These are phyloP conservation scores for Chrysolophus pictus DNA, from an alignment of 2,797 vertebrate genomes.

Conservation along the genomic window DNA sequence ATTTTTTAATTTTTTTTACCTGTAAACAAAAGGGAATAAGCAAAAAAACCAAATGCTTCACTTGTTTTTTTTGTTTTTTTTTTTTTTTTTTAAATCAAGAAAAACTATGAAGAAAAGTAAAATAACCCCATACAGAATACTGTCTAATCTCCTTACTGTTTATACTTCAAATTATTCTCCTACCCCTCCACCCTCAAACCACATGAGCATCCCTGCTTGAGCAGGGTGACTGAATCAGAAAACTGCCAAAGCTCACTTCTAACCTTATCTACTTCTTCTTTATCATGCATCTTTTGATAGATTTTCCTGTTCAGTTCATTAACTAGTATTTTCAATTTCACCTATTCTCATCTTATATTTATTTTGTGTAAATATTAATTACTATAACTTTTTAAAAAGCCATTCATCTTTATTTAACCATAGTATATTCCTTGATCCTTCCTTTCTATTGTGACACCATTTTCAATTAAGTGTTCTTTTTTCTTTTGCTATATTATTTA, in stretches of 20 bases:
- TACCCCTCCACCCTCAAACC: background rate
- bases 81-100: background rate
- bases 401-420: background rate
- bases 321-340: background rate
- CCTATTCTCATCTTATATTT: background rate
- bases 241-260: background rate
- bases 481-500: background rate
- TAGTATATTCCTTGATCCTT: background rate
- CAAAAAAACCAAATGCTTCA: background rate
- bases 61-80: background rate
- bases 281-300: background rate
- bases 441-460: background rate
- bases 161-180: background rate
- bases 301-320: background rate
- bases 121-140: background rate
- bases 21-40: background rate
- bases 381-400: too few relatives aligned
- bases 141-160: background rate
- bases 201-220: background rate
- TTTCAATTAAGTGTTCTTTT: background rate
- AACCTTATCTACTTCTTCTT: background rate
- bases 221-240: background rate
- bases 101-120: background rate
- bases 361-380: too few relatives aligned
- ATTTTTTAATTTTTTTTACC: background rate